phyloP scores from a whole-genome alignment of 2,113 vertebrate species.

The Riparia riparia region DNA sequence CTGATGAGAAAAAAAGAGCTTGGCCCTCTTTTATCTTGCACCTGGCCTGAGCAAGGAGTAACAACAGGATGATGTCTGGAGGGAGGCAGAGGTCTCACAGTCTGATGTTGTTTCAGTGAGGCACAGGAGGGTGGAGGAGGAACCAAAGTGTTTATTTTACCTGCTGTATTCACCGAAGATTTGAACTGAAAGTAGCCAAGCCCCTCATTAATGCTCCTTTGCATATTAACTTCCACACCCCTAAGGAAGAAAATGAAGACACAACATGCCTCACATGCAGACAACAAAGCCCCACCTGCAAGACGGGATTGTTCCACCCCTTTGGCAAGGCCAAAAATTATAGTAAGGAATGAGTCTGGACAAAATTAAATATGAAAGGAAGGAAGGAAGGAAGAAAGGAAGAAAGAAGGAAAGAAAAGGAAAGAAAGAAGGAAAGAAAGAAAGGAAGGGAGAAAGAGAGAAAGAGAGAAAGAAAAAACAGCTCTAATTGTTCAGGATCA shows the following conservation, averaged over 20 bases:
- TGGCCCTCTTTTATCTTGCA: neutral
- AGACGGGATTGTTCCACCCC: rapidly evolving
- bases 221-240: neutral
- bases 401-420: too few species aligned
- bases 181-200: neutral
- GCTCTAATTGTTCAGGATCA: neutral
- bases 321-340: neutral
- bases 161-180: neutral
- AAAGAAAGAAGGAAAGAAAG: too few species aligned
- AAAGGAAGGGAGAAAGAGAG: too few species aligned
- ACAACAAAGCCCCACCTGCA: neutral
- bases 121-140: neutral
- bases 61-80: neutral
- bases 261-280: neutral
- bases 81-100: neutral
- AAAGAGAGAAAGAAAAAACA: neutral
- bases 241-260: neutral
- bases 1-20: neutral
- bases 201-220: neutral
- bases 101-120: neutral
- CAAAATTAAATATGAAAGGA: neutral
- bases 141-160: neutral
- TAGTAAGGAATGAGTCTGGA: neutral
- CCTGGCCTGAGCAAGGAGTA: neutral
- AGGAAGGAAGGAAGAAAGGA: too few species aligned